phyloP scores from a whole-genome alignment of 2,888 invertebrate genomes.

The Muscina levida region DNA sequence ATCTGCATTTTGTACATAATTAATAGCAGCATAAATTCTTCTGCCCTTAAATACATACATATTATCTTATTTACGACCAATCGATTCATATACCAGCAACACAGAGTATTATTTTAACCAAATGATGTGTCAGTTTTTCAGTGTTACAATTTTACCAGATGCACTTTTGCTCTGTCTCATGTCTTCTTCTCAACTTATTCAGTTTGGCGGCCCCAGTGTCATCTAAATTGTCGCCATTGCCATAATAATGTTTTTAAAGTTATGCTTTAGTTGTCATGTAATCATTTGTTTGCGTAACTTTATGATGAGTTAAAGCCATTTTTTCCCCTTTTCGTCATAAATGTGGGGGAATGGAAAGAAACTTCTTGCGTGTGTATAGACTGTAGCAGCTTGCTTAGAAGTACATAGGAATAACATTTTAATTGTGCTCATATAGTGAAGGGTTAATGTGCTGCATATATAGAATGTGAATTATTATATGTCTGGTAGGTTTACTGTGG shows the following conservation, averaged over 20 bases:
- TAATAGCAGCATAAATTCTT: too few relatives aligned
- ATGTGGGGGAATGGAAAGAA: background rate
- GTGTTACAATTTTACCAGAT: slow-evolving; percentile 56
- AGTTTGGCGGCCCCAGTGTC: too few relatives aligned
- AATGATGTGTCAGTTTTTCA: slow-evolving; percentile 56
- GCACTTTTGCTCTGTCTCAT: slow-evolving; percentile 34
- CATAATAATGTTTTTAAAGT: slow-evolving; percentile 30
- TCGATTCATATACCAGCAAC: slow-evolving; percentile 38
- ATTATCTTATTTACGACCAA: slow-evolving; percentile 31
- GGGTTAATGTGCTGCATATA: too few relatives aligned
- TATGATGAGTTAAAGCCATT: slow-evolving; percentile 40
- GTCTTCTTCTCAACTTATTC: background rate
- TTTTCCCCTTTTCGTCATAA: background rate
- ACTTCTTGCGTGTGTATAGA: too few relatives aligned
- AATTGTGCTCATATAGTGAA: background rate
- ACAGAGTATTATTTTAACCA: slow-evolving; percentile 45
- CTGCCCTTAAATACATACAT: too few relatives aligned
- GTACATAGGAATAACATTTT: slow-evolving; percentile 6
- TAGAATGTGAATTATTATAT: too few relatives aligned
- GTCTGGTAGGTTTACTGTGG: too few relatives aligned
- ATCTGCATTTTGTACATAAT: too few relatives aligned
- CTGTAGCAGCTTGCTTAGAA: slow-evolving; percentile 31
- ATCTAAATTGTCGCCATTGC: too few relatives aligned
- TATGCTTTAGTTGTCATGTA: slow-evolving; percentile 46
- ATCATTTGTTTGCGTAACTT: slow-evolving; percentile 61